Percentiles rank a stretch among this genome's conserved stretches.
phyloP scores from a whole-genome alignment of 2,797 vertebrate genomes.

The Chelidonichthys spinosus region DNA sequence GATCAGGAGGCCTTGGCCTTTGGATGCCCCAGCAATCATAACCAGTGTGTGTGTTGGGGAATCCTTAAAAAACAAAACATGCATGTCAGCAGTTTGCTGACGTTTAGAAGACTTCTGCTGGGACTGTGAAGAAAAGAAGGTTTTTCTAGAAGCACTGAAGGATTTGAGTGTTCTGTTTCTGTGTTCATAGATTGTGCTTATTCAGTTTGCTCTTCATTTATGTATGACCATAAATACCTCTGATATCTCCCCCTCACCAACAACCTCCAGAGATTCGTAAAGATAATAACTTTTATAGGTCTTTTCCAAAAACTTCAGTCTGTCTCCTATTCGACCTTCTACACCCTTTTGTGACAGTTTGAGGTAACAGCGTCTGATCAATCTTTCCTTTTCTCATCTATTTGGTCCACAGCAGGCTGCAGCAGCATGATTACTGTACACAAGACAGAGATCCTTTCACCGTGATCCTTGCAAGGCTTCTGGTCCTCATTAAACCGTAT shows the following conservation, averaged over 20 bases:
- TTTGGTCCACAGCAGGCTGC: background rate
- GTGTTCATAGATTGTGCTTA: background rate
- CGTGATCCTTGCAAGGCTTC: constrained; percentile 4
- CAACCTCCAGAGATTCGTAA: background rate
- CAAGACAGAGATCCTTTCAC: constrained; percentile 10
- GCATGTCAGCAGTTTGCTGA: constrained; percentile 45
- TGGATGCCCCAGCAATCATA: constrained; percentile 54
- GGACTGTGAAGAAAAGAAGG: background rate
- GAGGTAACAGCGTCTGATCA: constrained; percentile 2
- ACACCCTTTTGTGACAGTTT: background rate
- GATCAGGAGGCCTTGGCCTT: constrained; percentile 47
- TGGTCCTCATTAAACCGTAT: constrained; percentile 44
- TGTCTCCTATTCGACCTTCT: constrained; percentile 5
- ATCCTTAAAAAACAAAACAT: constrained; percentile 31
- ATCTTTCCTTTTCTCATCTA: background rate
- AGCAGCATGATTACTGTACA: background rate
- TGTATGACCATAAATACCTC: background rate
- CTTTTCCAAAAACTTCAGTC: background rate
- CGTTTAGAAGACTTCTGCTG: constrained; percentile 18
- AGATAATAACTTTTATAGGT: background rate
- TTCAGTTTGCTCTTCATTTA: constrained; percentile 1
- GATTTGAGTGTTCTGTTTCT: constrained; percentile 18
- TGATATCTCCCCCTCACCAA: background rate
- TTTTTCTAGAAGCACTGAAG: constrained; percentile 6
- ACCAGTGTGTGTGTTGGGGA: constrained; percentile 18